These are phyloP conservation scores for Odontamblyopus rebecca DNA, from an alignment of 2,797 vertebrate species.

Conservation along the genomic window DNA sequence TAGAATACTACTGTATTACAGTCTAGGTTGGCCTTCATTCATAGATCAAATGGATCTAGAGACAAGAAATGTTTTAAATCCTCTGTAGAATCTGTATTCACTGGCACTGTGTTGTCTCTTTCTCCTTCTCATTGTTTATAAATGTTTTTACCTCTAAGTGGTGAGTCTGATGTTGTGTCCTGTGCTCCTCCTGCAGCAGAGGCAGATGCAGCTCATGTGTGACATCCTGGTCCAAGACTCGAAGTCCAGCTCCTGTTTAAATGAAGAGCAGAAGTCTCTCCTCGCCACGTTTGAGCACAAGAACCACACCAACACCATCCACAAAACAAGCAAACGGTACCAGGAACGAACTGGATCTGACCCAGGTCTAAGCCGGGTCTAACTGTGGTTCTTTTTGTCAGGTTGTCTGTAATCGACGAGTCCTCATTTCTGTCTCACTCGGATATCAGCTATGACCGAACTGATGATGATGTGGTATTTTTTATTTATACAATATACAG, in stretches of 20 bases:
- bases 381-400: constrained; percentile 30
- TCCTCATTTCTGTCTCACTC: constrained; percentile 79
- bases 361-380: neutral
- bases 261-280: constrained; percentile 75
- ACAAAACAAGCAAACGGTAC: constrained; percentile 60
- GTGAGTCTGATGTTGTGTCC: neutral
- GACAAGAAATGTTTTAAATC: neutral
- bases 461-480: constrained; percentile 76
- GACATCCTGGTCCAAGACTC: constrained; percentile 76
- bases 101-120: too few species aligned
- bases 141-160: too few species aligned
- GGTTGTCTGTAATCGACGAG: constrained; percentile 71
- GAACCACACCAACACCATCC: constrained; percentile 49
- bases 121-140: too few species aligned
- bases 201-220: constrained; percentile 81
- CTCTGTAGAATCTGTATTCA: too few species aligned
- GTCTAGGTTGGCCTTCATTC: neutral
- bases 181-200: constrained; percentile 56
- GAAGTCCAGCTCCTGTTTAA: constrained; percentile 67
- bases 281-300: constrained; percentile 68
- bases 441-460: constrained; percentile 82
- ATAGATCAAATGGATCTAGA: neutral
- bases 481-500: neutral
- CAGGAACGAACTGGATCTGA: neutral
- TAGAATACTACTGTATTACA: neutral